These are phyloP conservation scores for Eupithecia dodoneata DNA, from an alignment of 2,888 invertebrate species.

Conservation along the genomic window DNA sequence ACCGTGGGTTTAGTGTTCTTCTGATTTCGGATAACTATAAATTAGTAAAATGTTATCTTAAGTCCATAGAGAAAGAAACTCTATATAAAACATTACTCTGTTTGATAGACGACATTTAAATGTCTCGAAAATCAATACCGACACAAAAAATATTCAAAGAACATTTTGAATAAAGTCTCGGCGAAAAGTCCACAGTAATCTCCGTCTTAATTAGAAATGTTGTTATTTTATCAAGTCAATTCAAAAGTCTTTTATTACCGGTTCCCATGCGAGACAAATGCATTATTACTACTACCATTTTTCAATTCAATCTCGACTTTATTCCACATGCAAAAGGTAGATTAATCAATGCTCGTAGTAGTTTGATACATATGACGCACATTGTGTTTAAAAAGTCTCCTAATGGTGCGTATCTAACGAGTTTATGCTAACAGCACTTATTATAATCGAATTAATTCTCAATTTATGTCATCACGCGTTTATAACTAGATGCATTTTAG, in stretches of 20 bases:
- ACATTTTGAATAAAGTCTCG: background rate
- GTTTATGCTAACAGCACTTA: conserved; percentile 6
- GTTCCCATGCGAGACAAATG: conserved; percentile 13
- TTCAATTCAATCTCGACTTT: conserved; percentile 6
- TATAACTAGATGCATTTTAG: background rate
- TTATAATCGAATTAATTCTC: conserved; percentile 1
- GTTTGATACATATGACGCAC: conserved; percentile 12
- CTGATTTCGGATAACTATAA: no score
- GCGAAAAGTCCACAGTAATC: background rate
- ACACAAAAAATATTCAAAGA: background rate
- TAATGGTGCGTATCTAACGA: conserved; percentile 34
- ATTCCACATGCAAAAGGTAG: background rate
- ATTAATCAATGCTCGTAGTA: background rate
- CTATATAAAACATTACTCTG: no score
- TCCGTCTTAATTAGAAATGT: background rate
- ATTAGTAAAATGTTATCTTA: no score
- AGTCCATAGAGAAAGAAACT: no score
- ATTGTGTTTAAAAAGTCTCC: conserved; percentile 15
- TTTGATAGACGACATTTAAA: background rate
- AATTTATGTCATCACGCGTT: background rate
- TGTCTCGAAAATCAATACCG: background rate
- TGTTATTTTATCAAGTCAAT: conserved; percentile 1
- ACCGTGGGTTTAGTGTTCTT: no score
- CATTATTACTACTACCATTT: background rate
- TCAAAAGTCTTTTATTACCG: conserved; percentile 5